A percentile compares a stretch with the other conserved stretches of the same genome.
These are phyloP conservation scores for Phoeniculus purpureus DNA, from an alignment of 2,797 vertebrate genomes.

Conservation along the genomic window DNA sequence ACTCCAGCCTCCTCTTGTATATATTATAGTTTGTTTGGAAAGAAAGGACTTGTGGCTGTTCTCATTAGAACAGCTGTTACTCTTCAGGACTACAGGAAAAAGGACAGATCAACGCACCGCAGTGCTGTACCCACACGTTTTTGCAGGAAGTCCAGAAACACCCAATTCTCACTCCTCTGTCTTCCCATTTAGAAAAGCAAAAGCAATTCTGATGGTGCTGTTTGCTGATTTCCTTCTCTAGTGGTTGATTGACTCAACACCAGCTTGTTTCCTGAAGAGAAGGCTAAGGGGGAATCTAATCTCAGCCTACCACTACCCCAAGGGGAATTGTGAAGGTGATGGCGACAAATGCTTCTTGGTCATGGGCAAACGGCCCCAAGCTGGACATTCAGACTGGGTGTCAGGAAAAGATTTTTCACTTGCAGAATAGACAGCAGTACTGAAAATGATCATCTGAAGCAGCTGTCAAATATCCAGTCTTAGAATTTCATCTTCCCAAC, in stretches of 20 bases:
- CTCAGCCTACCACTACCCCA: neutral
- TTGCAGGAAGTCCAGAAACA: neutral
- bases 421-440: neutral
- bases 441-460: accelerated
- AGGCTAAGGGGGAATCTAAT: neutral
- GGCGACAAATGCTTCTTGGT: neutral
- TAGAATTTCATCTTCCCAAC: neutral
- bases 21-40: neutral
- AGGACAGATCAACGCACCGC: neutral
- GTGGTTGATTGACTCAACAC: neutral
- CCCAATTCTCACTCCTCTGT: neutral
- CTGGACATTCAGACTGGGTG: neutral
- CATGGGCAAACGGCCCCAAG: neutral
- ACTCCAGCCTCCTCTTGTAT: neutral
- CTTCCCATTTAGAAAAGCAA: neutral
- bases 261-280: neutral
- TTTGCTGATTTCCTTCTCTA: neutral
- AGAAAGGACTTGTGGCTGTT: neutral
- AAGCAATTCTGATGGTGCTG: neutral
- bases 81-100: neutral
- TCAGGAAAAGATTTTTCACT: neutral
- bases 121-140: neutral
- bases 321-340: neutral
- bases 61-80: neutral
- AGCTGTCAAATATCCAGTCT: no score